These are phyloP conservation scores for Euthynnus affinis DNA, from an alignment of 2,797 vertebrate genomes.

Conservation along the genomic window DNA sequence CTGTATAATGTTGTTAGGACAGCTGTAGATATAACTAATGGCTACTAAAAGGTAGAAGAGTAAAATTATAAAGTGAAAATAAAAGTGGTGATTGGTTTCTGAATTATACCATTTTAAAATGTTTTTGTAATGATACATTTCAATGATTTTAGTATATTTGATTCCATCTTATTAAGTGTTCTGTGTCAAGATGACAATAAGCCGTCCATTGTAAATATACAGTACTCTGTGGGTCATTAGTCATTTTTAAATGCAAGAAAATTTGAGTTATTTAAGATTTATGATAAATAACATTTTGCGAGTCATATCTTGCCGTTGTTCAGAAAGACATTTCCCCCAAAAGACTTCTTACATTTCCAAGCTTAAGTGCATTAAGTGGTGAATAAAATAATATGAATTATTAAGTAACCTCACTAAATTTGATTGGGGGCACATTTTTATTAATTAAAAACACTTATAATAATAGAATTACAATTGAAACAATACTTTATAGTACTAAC, in stretches of 20 bases:
- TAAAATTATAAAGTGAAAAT: background rate
- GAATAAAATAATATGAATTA: slow-evolving; percentile 3
- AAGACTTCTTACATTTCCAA: slow-evolving; percentile 1
- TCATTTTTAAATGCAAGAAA: slow-evolving; percentile 16
- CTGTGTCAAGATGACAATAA: too few species aligned
- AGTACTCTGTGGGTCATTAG: background rate
- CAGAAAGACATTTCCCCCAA: slow-evolving; percentile 9
- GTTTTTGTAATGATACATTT: background rate
- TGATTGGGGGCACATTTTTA: slow-evolving; percentile 1
- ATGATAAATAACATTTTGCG: background rate
- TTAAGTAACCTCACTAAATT: background rate
- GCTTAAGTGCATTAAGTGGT: background rate
- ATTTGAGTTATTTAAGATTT: background rate
- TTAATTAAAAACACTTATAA: background rate
- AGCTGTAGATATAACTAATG: slow-evolving; percentile 8
- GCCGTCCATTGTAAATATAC: background rate
- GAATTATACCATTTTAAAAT: background rate
- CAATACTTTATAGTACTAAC: background rate
- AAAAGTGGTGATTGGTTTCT: background rate
- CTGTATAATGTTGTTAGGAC: background rate
- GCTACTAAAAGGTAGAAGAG: slow-evolving; percentile 1
- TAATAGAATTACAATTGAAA: slow-evolving; percentile 5
- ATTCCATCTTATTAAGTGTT: slow-evolving; percentile 1
- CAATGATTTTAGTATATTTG: background rate
- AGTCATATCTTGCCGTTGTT: background rate